phyloP scores from a whole-genome alignment of 2,113 vertebrate species.

The Rhinoptilus africanus region DNA sequence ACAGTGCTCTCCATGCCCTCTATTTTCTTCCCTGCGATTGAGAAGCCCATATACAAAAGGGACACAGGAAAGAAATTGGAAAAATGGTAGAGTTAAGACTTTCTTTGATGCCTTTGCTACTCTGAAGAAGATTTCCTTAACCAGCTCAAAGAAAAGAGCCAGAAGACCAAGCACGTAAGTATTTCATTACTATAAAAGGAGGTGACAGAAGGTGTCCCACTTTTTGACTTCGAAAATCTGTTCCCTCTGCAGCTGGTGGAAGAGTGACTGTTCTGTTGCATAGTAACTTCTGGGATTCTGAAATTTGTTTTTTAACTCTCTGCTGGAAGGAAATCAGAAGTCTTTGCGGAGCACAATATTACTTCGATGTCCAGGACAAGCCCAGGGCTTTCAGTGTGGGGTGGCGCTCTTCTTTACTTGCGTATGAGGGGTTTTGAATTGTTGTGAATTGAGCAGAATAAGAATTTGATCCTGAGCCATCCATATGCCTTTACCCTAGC shows the following conservation, averaged over 20 bases:
- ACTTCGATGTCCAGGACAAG: neutral
- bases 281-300: neutral
- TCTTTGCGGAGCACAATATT: neutral
- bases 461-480: neutral
- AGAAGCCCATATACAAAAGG: neutral
- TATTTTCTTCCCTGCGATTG: neutral
- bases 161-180: neutral
- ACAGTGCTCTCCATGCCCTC: neutral
- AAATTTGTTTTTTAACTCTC: neutral
- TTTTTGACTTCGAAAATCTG: conserved; percentile 8
- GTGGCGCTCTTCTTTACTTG: neutral
- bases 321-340: neutral
- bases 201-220: neutral
- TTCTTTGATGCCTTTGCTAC: neutral
- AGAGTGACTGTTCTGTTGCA: neutral
- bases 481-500: neutral
- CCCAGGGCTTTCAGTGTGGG: neutral
- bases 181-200: neutral
- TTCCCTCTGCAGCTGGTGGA: neutral
- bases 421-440: neutral
- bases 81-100: neutral
- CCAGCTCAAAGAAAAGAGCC: neutral
- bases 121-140: neutral
- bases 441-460: neutral
- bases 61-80: neutral